A percentile compares a stretch with the other conserved stretches of the same genome.
phyloP scores from a whole-genome alignment of 1,140 invertebrate genomes.

The Diachasmimorpha longicaudata region DNA sequence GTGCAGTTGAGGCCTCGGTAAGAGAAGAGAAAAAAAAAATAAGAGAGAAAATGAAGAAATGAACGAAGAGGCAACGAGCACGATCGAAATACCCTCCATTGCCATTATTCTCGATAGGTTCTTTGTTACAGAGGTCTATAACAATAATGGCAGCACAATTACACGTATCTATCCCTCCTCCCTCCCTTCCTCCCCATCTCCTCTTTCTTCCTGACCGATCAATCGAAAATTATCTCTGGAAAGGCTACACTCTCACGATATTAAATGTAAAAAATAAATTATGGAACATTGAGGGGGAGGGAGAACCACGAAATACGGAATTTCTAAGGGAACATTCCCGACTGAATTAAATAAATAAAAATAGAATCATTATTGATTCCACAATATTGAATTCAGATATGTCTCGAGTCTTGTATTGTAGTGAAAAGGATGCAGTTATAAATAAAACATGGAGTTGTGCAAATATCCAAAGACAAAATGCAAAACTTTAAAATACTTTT shows the following conservation, averaged over 20 bases:
- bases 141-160: conserved; percentile 6
- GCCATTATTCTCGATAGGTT: conserved; percentile 4
- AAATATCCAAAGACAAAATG: conserved; percentile 19
- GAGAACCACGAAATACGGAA: not conserved
- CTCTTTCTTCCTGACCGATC: not conserved
- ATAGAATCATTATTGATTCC: not conserved
- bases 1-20: not conserved
- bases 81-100: conserved; percentile 6
- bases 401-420: not conserved
- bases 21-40: not conserved
- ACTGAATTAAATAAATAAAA: not conserved
- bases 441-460: conserved; percentile 10
- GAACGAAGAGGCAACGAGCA: not conserved
- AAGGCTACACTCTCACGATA: not conserved
- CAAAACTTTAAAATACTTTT: conserved; percentile 20
- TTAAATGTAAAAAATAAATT: not conserved
- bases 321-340: not conserved
- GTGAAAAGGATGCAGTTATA: not conserved
- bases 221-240: conserved; percentile 2
- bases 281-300: not conserved
- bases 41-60: not conserved
- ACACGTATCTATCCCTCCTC: not conserved
- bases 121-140: conserved; percentile 7
- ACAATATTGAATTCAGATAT: not conserved
- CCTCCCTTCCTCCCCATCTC: too few relatives aligned